These are phyloP conservation scores for Emydoidea blandingii DNA, from an alignment of 2,797 vertebrate species.

Conservation along the genomic window DNA sequence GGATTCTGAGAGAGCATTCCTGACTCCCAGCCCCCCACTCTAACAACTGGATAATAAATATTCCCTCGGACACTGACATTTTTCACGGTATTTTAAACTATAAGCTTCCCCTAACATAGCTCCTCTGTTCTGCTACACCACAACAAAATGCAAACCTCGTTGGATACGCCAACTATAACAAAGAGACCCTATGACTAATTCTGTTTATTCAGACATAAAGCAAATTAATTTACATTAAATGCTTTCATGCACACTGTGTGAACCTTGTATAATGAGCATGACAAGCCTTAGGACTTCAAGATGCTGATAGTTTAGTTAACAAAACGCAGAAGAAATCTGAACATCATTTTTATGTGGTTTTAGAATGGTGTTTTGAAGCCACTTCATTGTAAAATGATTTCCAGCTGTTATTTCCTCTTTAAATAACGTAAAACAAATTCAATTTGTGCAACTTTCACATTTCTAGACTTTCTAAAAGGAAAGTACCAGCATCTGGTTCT, in stretches of 20 bases:
- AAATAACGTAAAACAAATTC: constrained; percentile 61
- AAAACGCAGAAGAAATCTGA: not conserved
- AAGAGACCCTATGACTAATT: not conserved
- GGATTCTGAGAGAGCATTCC: not conserved
- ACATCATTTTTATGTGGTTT: constrained; percentile 22
- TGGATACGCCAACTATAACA: not conserved
- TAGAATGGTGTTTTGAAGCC: constrained; percentile 33
- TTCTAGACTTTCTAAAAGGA: constrained; percentile 35
- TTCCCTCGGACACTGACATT: not conserved
- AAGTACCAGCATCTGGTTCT: not conserved
- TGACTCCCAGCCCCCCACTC: not conserved
- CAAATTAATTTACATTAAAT: not conserved
- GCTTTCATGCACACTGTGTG: not conserved
- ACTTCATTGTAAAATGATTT: constrained; percentile 51
- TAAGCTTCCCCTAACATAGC: not conserved
- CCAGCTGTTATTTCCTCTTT: constrained; percentile 66
- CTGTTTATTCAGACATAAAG: not conserved
- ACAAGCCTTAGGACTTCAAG: not conserved
- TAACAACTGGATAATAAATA: not conserved
- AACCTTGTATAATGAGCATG: not conserved
- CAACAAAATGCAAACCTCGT: not conserved
- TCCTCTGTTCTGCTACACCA: not conserved
- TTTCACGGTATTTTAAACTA: not conserved
- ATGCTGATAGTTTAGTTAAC: not conserved
- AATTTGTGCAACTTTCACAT: constrained; percentile 45